Percentiles rank a stretch among this genome's conserved stretches.
Evolutionary conservation across 2,888 invertebrate species (phyloP).

Genomic region (Meiosimyza platycephala): DNA sequence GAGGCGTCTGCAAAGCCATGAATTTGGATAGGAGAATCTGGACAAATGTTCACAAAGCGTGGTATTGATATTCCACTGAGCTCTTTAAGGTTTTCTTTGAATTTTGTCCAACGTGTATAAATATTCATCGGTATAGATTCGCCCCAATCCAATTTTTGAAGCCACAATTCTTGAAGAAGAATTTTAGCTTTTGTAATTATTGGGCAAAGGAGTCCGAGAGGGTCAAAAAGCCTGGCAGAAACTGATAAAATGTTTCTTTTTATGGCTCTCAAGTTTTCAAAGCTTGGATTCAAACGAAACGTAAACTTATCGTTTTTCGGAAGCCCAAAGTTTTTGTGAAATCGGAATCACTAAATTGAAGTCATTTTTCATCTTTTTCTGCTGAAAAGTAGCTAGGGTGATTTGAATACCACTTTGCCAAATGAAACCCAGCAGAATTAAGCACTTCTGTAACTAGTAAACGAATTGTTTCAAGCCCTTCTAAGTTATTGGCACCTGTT

Average conservation of each 20-base stretch:
- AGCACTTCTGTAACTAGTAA: background rate
- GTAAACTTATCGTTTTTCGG: constrained; percentile 7
- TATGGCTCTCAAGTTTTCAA: constrained; percentile 18
- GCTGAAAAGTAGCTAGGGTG: background rate
- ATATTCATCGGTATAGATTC: no score
- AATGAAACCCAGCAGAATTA: no score
- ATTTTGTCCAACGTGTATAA: no score
- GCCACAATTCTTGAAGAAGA: no score
- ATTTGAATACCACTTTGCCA: no score
- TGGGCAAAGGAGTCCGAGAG: background rate
- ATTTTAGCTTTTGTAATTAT: constrained; percentile 8
- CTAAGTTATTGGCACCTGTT: constrained; percentile 42
- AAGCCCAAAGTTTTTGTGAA: constrained; percentile 26
- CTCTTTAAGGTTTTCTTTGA: no score
- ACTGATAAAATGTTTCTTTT: constrained; percentile 21
- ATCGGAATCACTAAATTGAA: constrained; percentile 31
- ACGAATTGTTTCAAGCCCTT: constrained; percentile 13
- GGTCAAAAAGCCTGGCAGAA: constrained; percentile 6
- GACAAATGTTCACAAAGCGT: constrained; percentile 22
- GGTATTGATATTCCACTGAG: no score
- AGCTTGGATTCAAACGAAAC: constrained; percentile 30
- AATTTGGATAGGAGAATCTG: constrained; percentile 30
- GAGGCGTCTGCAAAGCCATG: constrained; percentile 43
- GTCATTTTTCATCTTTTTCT: constrained; percentile 2
- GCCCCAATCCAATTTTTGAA: no score